Evolutionary conservation across 2,888 invertebrate species (phyloP).

Genomic region (Agrochola litura): DNA sequence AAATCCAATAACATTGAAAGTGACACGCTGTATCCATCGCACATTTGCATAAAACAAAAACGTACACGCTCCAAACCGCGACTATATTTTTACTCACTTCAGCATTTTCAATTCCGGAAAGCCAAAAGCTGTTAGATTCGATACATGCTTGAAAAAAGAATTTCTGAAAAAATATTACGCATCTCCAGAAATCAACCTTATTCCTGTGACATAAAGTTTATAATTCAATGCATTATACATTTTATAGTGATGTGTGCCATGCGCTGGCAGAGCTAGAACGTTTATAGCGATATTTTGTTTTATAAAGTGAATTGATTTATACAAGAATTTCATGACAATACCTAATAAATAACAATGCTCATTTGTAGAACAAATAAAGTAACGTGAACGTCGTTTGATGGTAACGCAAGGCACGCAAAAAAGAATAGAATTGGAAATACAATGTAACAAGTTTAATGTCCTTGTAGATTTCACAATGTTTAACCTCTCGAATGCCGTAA

Average conservation of each 20-base stretch:
- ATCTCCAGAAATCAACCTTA: slow-evolving; percentile 13
- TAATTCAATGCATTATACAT: slow-evolving; percentile 23
- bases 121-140: slow-evolving; percentile 40
- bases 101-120: slow-evolving; percentile 61
- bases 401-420: slow-evolving; percentile 3
- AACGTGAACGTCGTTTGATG: slow-evolving; percentile 16
- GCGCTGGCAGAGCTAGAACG: slow-evolving; percentile 21
- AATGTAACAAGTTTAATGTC: not conserved
- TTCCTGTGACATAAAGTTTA: not conserved
- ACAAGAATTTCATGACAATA: slow-evolving; percentile 44
- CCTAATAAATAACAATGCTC: slow-evolving; percentile 29
- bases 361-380: slow-evolving; percentile 31
- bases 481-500: no score
- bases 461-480: not conserved
- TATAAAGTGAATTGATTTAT: slow-evolving; percentile 52
- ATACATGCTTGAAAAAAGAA: slow-evolving; percentile 36
- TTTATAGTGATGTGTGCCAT: slow-evolving; percentile 45
- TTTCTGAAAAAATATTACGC: slow-evolving; percentile 28
- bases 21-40: slow-evolving; percentile 37
- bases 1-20: slow-evolving; percentile 65
- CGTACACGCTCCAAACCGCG: slow-evolving; percentile 30
- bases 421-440: slow-evolving; percentile 6
- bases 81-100: slow-evolving; percentile 58
- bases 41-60: slow-evolving; percentile 64
- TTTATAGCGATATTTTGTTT: slow-evolving; percentile 45